Conservation (phyloP, 2,888 invertebrate species). For the Beris morrisii region DNA sequence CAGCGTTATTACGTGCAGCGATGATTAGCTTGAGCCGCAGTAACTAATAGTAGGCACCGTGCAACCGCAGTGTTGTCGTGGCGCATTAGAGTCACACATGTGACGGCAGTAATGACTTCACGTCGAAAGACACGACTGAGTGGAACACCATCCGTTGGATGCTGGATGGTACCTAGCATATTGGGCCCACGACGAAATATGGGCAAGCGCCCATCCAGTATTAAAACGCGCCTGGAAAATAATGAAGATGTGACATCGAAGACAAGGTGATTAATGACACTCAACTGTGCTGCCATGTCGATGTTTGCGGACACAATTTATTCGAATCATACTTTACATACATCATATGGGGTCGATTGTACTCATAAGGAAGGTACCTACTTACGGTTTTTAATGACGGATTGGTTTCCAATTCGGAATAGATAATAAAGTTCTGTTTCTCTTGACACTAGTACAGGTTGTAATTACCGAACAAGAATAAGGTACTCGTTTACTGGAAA, state of each 20-base stretch:
- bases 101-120: constrained; percentile 17
- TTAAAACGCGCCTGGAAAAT: not conserved
- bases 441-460: too few relatives aligned
- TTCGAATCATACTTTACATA: not conserved
- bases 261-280: constrained; percentile 24
- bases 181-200: too few relatives aligned
- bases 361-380: too few relatives aligned
- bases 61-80: constrained; percentile 5
- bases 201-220: too few relatives aligned
- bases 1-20: constrained; percentile 14
- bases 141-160: too few relatives aligned
- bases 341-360: too few relatives aligned
- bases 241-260: constrained; percentile 27
- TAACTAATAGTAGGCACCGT: constrained; percentile 15
- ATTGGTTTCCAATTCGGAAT: too few relatives aligned
- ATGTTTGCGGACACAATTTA: constrained; percentile 24
- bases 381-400: too few relatives aligned
- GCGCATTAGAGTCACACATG: constrained; percentile 18
- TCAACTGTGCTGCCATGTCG: constrained; percentile 16
- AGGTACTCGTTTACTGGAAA: too few relatives aligned
- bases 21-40: constrained; percentile 21
- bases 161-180: too few relatives aligned
- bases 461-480: too few relatives aligned
- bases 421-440: too few relatives aligned
- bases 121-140: constrained; percentile 14